A percentile compares a stretch with the other conserved stretches of the same genome.
Evolutionary conservation across 2,888 invertebrate species (phyloP).

Genomic region (Phragmatobia fuliginosa): DNA sequence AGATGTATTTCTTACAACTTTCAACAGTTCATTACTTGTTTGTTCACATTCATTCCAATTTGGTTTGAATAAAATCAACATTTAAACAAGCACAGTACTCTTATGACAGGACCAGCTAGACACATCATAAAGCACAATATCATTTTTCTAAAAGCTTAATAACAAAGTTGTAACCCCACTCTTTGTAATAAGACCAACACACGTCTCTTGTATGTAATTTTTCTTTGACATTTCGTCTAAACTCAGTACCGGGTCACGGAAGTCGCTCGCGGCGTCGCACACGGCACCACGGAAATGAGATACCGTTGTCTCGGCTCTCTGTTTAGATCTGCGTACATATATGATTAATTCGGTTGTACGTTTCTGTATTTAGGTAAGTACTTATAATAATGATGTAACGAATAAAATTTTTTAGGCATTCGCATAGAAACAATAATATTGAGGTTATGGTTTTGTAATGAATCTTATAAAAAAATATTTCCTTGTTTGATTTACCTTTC

Average conservation of each 20-base stretch:
- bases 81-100: neutral
- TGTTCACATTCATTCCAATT: too few relatives aligned
- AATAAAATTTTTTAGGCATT: too few relatives aligned
- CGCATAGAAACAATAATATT: too few relatives aligned
- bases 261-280: slow-evolving; percentile 44
- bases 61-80: too few relatives aligned
- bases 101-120: neutral
- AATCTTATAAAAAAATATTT: too few relatives aligned
- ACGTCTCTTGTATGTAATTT: slow-evolving; percentile 18
- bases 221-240: slow-evolving; percentile 19
- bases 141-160: neutral
- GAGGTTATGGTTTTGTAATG: too few relatives aligned
- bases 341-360: slow-evolving; percentile 42
- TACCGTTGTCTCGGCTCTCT: slow-evolving; percentile 39
- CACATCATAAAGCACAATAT: neutral
- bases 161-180: slow-evolving; percentile 1
- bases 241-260: slow-evolving; percentile 29
- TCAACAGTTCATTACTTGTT: too few relatives aligned
- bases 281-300: slow-evolving; percentile 55
- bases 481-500: too few relatives aligned
- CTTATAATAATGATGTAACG: too few relatives aligned
- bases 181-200: slow-evolving; percentile 3
- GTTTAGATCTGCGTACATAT: slow-evolving; percentile 40
- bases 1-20: too few relatives aligned
- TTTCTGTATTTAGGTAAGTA: slow-evolving; percentile 22